Conservation (phyloP, 2,888 invertebrate species). For the Pyrgus malvae region DNA sequence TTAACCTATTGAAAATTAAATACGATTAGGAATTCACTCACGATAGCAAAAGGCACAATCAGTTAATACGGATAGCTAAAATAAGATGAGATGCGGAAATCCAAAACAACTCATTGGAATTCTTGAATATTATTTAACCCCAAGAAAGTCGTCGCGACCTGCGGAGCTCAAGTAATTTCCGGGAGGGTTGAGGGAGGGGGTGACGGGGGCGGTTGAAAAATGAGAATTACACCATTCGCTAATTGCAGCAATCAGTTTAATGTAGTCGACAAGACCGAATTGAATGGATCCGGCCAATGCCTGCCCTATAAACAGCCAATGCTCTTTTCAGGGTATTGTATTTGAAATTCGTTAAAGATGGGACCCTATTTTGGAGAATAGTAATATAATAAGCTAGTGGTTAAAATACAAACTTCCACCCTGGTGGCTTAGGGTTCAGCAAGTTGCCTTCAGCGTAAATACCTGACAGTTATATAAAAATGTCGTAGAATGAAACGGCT, state of each 20-base stretch:
- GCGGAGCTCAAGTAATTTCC: conserved; percentile 74
- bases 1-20: no score
- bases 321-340: no score
- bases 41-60: no score
- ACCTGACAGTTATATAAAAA: no score
- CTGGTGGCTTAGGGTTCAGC: no score
- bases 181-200: conserved; percentile 47
- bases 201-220: conserved; percentile 65
- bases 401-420: no score
- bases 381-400: no score
- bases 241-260: conserved; percentile 81
- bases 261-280: conserved; percentile 75
- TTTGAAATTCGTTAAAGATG: no score
- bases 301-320: conserved; percentile 57
- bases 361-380: no score
- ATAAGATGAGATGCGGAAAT: conserved; percentile 65
- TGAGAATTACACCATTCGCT: conserved; percentile 79
- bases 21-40: no score
- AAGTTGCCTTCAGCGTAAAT: no score
- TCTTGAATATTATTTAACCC: conserved; percentile 77
- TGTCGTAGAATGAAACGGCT: no score
- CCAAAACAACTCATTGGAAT: conserved; percentile 64
- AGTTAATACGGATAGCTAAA: conserved; percentile 51
- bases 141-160: conserved; percentile 65
- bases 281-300: conserved; percentile 60